Conservation (phyloP, 2,113 vertebrate genomes). For the Xiphophorus couchianus region DNA sequence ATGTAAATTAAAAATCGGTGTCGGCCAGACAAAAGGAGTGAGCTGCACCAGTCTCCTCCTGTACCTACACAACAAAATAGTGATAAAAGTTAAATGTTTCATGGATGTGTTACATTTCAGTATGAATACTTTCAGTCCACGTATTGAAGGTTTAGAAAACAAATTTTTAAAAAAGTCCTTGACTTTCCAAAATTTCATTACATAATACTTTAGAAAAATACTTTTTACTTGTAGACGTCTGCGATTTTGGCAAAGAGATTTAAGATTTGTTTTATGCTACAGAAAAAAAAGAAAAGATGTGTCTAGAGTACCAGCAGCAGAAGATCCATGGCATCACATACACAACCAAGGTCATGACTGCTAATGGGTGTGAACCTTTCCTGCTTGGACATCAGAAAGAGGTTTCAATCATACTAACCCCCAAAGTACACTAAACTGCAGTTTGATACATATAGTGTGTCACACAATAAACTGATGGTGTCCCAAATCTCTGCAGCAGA, state of each 20-base stretch:
- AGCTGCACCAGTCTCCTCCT: too few relatives aligned
- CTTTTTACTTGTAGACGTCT: neutral
- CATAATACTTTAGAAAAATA: neutral
- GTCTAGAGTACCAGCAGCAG: slow-evolving; percentile 46
- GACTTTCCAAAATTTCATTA: too few relatives aligned
- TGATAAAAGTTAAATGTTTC: too few relatives aligned
- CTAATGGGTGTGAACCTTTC: slow-evolving; percentile 50
- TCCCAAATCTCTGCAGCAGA: slow-evolving; percentile 69
- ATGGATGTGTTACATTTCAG: too few relatives aligned
- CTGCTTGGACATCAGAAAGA: slow-evolving; percentile 59
- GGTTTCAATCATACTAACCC: slow-evolving; percentile 70
- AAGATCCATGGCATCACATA: slow-evolving; percentile 31
- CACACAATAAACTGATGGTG: slow-evolving; percentile 71
- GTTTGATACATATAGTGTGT: slow-evolving; percentile 74
- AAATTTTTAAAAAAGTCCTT: too few relatives aligned
- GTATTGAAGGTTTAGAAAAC: neutral
- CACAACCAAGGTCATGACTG: slow-evolving; percentile 42
- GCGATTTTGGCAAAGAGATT: neutral
- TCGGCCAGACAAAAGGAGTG: too few relatives aligned
- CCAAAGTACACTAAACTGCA: slow-evolving; percentile 68
- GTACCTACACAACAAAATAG: too few relatives aligned
- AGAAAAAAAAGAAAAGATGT: slow-evolving; percentile 25
- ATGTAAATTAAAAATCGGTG: too few relatives aligned
- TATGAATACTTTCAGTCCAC: too few relatives aligned
- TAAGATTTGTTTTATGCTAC: neutral